Base-by-base conservation (phyloP, 2,113 vertebrate species). In the Muntiacus reevesi region DNA sequence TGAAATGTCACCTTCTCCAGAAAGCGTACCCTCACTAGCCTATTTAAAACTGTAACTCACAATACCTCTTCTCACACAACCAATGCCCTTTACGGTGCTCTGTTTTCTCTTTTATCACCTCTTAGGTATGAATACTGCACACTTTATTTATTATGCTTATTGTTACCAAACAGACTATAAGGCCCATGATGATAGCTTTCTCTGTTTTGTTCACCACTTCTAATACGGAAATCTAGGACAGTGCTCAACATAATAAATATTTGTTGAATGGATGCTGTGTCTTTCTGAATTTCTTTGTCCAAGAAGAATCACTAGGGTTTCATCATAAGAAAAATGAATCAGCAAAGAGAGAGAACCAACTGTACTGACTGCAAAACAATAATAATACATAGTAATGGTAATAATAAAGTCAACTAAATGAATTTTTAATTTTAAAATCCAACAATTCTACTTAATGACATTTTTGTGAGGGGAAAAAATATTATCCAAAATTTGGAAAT, bases 381-480 rank as follows among this genome's bases (percentile, higher is more conserved):
- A 79, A 78, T 62, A 87, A 50, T n/a, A 62, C 43, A 33, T 52
- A 33, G 88, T 43, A 95, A 89, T 86, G 81, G 17, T 82, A 85
- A 84, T 84, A 85, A 36, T 47, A 95, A 95, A 59, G 96, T 16
- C n/a, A 89, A 62, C 17, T 40, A 84, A 88, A 95, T 92, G 21
- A 94, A 85, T 76, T 93, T 89, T 94, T 52, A 95, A 59, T 87
- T 95, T 47, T 59, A 86, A 96, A 97, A 89, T 90, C 7, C 25
- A 59, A 54, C 55, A 62, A 79, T 96, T 95, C 94, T 92, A 96
- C 85, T 96, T 89, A 94, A 87, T 94, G 28, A 79, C 59, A 76
- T 85, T 3, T 92, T 95, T 85, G 4, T 76, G 55, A 71, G 76
- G 4, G 55, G 6, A 91, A 91, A 71, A 83, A 55, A 23, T 52